Percentiles rank a stretch among this genome's conserved stretches.
Conservation (phyloP, 2,888 invertebrate genomes). For the Leucophenga maculata region DNA sequence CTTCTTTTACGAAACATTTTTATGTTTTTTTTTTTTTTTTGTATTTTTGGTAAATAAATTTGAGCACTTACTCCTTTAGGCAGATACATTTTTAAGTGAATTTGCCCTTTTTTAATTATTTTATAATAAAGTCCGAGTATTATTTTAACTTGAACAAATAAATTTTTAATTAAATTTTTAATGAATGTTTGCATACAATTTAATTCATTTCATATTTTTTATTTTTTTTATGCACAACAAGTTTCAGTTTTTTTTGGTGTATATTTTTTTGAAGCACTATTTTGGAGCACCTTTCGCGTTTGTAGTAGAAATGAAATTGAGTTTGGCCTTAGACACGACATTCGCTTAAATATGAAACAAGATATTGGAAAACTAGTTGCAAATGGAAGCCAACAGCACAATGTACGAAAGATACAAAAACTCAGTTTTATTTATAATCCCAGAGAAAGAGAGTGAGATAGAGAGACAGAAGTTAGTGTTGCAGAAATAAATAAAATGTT, state of each 20-base stretch:
- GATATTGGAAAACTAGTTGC: constrained; percentile 46
- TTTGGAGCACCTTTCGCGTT: constrained; percentile 37
- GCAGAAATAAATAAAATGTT: not conserved
- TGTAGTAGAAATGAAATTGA: constrained; percentile 54
- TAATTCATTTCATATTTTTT: constrained; percentile 16
- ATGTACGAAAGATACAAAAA: constrained; percentile 14
- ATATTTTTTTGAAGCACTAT: not conserved
- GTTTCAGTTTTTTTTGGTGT: not conserved
- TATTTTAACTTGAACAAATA: not conserved
- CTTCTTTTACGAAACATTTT: constrained; percentile 7
- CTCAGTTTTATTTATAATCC: too few species aligned
- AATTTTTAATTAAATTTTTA: constrained; percentile 6
- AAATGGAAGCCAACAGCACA: constrained; percentile 1
- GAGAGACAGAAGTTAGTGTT: constrained; percentile 16
- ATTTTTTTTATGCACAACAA: constrained; percentile 28
- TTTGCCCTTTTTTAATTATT: constrained; percentile 17
- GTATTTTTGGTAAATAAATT: not conserved
- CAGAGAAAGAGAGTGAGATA: constrained; percentile 37
- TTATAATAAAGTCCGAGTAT: not conserved
- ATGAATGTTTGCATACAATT: constrained; percentile 1
- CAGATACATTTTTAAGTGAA: constrained; percentile 48
- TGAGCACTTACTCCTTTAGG: constrained; percentile 61
- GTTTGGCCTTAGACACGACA: constrained; percentile 42
- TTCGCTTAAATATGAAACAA: constrained; percentile 56
- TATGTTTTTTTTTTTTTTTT: not conserved